Base-by-base conservation (phyloP, 2,113 vertebrate genomes). In the Anser brachyrhynchus region DNA sequence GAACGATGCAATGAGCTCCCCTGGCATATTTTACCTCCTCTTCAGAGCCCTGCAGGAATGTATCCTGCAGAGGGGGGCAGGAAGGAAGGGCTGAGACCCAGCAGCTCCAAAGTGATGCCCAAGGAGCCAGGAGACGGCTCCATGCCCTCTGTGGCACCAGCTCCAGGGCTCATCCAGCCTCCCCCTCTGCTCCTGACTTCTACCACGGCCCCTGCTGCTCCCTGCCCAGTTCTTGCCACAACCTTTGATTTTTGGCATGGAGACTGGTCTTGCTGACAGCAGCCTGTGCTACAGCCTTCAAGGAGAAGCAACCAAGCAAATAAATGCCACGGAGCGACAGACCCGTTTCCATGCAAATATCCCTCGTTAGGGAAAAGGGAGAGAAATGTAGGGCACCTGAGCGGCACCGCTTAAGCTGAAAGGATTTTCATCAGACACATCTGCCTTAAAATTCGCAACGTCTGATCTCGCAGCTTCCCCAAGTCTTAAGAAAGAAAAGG, bases 61-160 rank as follows among this genome's bases (percentile, higher is more conserved):
- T 4, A 16, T 46, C 57, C 9, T 7, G 61, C 79, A 43, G 15
- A 52, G 8, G 19, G 37, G 23, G 62, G 62, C 17, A 41, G 17
- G 11, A 43, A 80, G 18, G 31, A 59, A 41, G 18, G 52, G 23
- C 7, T 33, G 39, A 46, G 44, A 2, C 35, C 21, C 1, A 0
- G 3, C 0, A 4, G n/a, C 54, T 66, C n/a, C 39, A 72, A 93
- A 59, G n/a, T 0, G 0, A 66, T 33, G 44, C 65, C 65, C 71
- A 67, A 67, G 49, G 28, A 72, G 44, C 22, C 18, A 37, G 51
- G 8, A 77, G 5, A 19, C 31, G 11, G 3, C 41, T 64, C 62
- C 13, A 6, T 26, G 41, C 4, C 35, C 49, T 37, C 31, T 35
- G 44, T 8, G 1, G 1, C 66, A 13, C 13, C 51, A 52, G 23